Conservation (phyloP, 92 coral and sea anemone genomes). For the Phenganax stokvisi region DNA sequence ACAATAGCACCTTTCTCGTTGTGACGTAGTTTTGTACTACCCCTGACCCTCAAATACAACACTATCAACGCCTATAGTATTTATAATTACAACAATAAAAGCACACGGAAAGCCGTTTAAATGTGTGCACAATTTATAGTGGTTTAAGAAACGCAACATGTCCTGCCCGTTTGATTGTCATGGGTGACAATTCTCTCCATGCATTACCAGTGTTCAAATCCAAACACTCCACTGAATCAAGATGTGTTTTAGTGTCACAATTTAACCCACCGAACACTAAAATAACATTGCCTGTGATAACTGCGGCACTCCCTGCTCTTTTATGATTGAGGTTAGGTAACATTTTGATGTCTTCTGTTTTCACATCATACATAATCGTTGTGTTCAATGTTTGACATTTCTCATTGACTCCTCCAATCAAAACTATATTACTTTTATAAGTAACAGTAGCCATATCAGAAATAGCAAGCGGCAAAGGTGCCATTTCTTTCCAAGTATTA, state of each 20-base stretch:
- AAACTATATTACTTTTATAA: constrained; percentile 18
- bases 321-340: constrained; percentile 66
- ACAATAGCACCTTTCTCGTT: too few species aligned
- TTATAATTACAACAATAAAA: too few species aligned
- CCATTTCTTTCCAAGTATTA: too few species aligned
- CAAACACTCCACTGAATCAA: too few species aligned
- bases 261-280: too few species aligned
- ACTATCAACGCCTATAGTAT: too few species aligned
- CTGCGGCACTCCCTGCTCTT: constrained; percentile 46
- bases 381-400: constrained; percentile 15
- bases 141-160: neutral
- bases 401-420: constrained; percentile 17
- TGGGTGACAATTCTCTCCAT: constrained; percentile 21
- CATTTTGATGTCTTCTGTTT: constrained; percentile 61
- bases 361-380: neutral
- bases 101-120: too few species aligned
- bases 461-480: neutral
- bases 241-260: too few species aligned
- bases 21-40: too few species aligned
- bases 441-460: neutral
- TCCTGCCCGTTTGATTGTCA: neutral
- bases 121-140: neutral
- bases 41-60: too few species aligned
- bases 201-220: too few species aligned
- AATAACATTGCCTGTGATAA: too few species aligned